A percentile compares a stretch with the other conserved stretches of the same genome.
These are phyloP conservation scores for Mirounga angustirostris DNA, from an alignment of 2,113 vertebrate genomes.

Conservation along the genomic window DNA sequence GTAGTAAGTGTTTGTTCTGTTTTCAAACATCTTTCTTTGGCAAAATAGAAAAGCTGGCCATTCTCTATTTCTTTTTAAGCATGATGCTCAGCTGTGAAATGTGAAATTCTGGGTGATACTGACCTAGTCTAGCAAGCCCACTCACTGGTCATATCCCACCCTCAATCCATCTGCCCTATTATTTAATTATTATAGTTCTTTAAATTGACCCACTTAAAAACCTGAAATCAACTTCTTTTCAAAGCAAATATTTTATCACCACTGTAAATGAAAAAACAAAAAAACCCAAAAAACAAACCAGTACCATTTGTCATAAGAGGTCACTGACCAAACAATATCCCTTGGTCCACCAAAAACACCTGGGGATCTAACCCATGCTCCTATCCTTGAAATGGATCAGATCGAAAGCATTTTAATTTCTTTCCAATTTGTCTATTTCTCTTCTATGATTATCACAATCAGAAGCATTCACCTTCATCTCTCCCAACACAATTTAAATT, in stretches of 20 bases:
- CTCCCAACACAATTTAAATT: not conserved
- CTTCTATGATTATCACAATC: too few relatives aligned
- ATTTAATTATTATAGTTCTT: slow-evolving; percentile 32
- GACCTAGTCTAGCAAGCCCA: not conserved
- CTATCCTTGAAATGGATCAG: not conserved
- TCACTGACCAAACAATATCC: not conserved
- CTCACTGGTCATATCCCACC: not conserved
- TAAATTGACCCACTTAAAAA: not conserved
- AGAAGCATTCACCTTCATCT: not conserved
- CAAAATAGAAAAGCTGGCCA: slow-evolving; percentile 7
- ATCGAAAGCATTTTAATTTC: not conserved
- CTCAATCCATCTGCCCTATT: not conserved
- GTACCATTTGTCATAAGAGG: not conserved
- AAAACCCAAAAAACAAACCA: not conserved
- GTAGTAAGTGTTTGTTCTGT: not conserved
- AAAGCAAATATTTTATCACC: not conserved
- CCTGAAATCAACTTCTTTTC: not conserved
- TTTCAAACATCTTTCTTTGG: slow-evolving; percentile 39
- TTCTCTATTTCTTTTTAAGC: not conserved
- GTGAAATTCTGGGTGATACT: not conserved
- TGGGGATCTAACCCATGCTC: not conserved
- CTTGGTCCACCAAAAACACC: not conserved
- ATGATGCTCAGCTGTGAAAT: not conserved
- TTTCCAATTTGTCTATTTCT: not conserved
- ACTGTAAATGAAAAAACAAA: not conserved